Evolutionary conservation across 2,888 invertebrate species (phyloP), one percentile per base, ranked within the genome.

Genomic region (Choristoneura rosaceana): DNA sequence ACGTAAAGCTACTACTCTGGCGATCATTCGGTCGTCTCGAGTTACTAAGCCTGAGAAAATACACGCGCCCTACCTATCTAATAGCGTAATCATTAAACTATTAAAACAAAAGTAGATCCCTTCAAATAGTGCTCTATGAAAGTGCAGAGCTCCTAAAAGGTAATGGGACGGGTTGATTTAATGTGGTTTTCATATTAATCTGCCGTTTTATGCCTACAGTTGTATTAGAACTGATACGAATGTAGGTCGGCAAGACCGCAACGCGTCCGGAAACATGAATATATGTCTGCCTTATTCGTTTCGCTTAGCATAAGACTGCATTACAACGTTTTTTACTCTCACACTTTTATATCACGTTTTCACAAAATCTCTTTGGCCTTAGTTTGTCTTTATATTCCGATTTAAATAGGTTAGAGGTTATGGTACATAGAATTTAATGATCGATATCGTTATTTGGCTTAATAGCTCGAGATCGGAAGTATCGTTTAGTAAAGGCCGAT

Each of bases 1-100:
- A 77, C 77, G 85, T 82, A 87, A 87, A 25, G 25, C 25, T 74
- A 62, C 64, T 77, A 86, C 74, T 71, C 85, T 79, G 74, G 82
- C 83, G 84, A 84, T 83, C 82, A 79, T 73, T 25, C 61, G 67
- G 38, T 64, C 63, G 43, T 63, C 62, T 71, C 73, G 14, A 15
- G 55, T 73, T 73, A 73, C 73, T 71, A 64, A 64, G 59, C 59
- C 64, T 58, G 34, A 69, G 63, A 58, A 63, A 45, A 58, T 12
- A 4, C 43, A 4, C 43, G 45, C 55, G 14, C 55, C 41, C 47
- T 47, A n/a, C 15, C n/a, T 64, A 33, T 25, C 33, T 52, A 25
- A 61, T 52, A 61, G 41, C 43, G 43, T 8, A 33, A 63, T 63
- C 33, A 43, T 45, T 52, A 52, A 52, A 17, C 52, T 52, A 12